Conservation (phyloP, 2,113 vertebrate genomes). For the Calyptommatus sinebrachiatus region DNA sequence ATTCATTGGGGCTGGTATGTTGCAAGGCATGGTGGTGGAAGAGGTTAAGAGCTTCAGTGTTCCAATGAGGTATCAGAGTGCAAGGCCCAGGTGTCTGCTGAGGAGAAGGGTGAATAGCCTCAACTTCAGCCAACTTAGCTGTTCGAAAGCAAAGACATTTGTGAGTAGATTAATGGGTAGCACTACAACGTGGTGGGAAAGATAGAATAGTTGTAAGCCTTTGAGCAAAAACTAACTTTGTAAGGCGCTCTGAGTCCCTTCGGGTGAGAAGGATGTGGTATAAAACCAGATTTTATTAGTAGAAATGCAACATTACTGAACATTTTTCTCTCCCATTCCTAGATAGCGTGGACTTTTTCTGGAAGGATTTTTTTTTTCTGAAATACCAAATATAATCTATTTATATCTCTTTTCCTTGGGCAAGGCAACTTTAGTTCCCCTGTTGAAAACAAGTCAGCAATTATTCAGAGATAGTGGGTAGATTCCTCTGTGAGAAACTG, state of each 20-base stretch:
- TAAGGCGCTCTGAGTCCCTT: too few species aligned
- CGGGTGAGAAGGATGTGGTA: too few species aligned
- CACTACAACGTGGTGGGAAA: too few species aligned
- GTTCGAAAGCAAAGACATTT: too few species aligned
- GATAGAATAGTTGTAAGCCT: too few species aligned
- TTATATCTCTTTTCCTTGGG: not conserved
- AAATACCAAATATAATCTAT: not conserved
- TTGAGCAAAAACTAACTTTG: too few species aligned
- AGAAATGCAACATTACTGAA: not conserved
- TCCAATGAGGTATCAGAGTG: too few species aligned
- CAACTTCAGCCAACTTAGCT: too few species aligned
- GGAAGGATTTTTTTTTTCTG: not conserved
- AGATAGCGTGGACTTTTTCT: not conserved
- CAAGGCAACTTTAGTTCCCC: not conserved
- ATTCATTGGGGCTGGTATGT: not conserved
- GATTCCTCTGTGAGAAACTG: not conserved
- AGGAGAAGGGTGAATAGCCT: too few species aligned
- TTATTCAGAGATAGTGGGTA: not conserved
- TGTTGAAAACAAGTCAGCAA: not conserved
- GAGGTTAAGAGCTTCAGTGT: too few species aligned
- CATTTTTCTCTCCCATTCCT: not conserved
- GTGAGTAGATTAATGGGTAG: too few species aligned
- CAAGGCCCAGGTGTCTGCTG: too few species aligned
- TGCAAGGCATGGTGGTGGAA: not conserved
- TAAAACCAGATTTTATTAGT: not conserved